A percentile compares a stretch with the other conserved stretches of the same genome.
phyloP scores from a whole-genome alignment of 2,113 vertebrate species.

The Apeltes quadracus region DNA sequence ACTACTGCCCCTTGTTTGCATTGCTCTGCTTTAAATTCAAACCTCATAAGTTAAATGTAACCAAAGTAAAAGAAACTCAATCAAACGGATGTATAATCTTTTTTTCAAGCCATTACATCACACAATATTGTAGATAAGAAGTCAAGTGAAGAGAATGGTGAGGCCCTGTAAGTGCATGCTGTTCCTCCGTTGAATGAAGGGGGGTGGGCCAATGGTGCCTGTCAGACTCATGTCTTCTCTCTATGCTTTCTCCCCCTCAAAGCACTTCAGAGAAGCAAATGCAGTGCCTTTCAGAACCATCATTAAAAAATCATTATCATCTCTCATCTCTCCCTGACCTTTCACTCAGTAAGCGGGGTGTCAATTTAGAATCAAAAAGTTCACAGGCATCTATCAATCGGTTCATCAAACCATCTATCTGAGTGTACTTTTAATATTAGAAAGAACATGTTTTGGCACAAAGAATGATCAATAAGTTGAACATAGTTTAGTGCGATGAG shows the following conservation, averaged over 20 bases:
- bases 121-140: not conserved
- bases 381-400: constrained; percentile 38
- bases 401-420: constrained; percentile 11
- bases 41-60: constrained; percentile 11
- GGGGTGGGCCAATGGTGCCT: not conserved
- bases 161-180: constrained; percentile 11
- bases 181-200: constrained; percentile 18
- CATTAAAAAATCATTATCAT: constrained; percentile 67
- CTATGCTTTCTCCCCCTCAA: constrained; percentile 6
- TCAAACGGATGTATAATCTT: constrained; percentile 26
- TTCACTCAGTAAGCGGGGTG: constrained; percentile 36
- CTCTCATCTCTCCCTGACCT: constrained; percentile 57
- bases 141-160: not conserved
- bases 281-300: constrained; percentile 32
- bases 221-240: constrained; percentile 24
- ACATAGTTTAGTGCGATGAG: not conserved
- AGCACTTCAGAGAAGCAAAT: constrained; percentile 47
- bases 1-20: constrained; percentile 37
- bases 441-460: not conserved
- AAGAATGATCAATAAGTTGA: not conserved
- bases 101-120: constrained; percentile 4
- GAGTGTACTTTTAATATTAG: not conserved
- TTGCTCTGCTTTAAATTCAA: constrained; percentile 35
- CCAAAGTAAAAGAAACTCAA: constrained; percentile 4
- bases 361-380: constrained; percentile 40